Conservation (phyloP, 2,797 vertebrate species). For the Sitta carolinensis region DNA sequence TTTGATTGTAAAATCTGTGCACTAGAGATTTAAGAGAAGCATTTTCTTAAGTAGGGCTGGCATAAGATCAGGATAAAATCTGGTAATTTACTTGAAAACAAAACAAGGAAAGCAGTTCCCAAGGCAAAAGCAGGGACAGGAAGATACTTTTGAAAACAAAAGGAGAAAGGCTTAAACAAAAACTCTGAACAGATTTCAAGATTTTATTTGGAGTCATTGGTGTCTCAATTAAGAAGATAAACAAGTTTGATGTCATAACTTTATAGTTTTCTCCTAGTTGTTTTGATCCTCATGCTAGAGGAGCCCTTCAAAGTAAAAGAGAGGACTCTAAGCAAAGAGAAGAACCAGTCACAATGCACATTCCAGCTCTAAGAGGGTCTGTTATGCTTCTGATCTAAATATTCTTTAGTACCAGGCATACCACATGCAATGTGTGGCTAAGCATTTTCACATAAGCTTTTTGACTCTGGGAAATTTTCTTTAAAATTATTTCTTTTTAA, state of each 20-base stretch:
- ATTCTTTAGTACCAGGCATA: background rate
- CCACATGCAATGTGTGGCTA: background rate
- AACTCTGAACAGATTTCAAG: background rate
- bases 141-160: background rate
- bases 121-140: background rate
- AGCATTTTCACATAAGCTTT: background rate
- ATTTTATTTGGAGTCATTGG: background rate
- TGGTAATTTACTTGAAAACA: background rate
- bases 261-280: background rate
- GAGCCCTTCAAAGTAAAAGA: background rate
- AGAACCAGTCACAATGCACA: fast-evolving
- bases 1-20: background rate
- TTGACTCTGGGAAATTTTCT: background rate
- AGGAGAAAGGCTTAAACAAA: background rate
- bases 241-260: background rate
- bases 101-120: background rate
- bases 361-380: background rate
- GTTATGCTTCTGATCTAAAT: background rate
- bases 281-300: background rate
- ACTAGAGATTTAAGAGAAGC: background rate
- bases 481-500: background rate
- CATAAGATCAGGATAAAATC: background rate
- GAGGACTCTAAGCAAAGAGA: background rate
- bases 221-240: background rate
- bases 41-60: background rate